These are phyloP conservation scores for Branchellion lobata DNA, from an alignment of 2,888 invertebrate species.

Conservation along the genomic window DNA sequence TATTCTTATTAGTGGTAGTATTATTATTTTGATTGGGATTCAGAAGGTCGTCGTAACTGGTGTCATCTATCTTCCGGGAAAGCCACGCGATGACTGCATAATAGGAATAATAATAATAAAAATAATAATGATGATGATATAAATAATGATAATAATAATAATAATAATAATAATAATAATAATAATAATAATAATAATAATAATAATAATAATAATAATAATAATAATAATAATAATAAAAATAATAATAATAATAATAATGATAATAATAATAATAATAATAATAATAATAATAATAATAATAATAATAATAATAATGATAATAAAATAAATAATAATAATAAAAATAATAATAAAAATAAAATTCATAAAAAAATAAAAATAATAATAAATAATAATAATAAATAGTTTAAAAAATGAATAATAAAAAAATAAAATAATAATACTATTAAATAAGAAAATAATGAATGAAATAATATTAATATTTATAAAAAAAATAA, in stretches of 20 bases:
- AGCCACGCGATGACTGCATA: too few relatives aligned
- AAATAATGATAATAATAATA: not conserved
- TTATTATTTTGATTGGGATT: too few relatives aligned
- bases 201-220: not conserved
- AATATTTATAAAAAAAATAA: too few relatives aligned
- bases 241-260: not conserved
- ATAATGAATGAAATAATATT: too few relatives aligned
- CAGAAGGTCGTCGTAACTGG: too few relatives aligned
- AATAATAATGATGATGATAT: not conserved
- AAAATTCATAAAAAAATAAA: too few relatives aligned
- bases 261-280: not conserved
- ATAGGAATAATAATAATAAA: not conserved
- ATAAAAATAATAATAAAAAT: not conserved
- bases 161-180: not conserved
- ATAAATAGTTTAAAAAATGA: not conserved
- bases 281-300: not conserved
- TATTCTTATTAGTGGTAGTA: too few relatives aligned
- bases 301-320: not conserved
- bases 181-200: not conserved
- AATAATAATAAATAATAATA: too few relatives aligned
- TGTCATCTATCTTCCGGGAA: too few relatives aligned
- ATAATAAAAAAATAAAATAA: not conserved
- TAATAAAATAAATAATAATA: not conserved
- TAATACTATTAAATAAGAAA: not conserved
- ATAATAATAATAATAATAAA: too few relatives aligned